Conservation (phyloP, 2,797 vertebrate species). For the Liparis tanakae region DNA sequence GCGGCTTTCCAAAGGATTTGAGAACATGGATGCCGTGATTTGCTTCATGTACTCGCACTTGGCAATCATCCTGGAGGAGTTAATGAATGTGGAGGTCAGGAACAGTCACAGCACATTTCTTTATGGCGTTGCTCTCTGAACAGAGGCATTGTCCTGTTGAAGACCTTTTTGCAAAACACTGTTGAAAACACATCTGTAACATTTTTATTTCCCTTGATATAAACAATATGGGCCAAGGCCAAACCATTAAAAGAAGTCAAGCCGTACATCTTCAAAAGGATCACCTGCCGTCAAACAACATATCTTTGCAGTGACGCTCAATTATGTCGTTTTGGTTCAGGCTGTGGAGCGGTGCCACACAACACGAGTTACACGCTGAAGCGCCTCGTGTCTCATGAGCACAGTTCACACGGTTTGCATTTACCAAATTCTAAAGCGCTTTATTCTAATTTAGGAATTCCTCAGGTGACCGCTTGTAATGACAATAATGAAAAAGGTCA, state of each 20-base stretch:
- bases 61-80: constrained; percentile 18
- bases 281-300: neutral
- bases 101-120: constrained; percentile 20
- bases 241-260: neutral
- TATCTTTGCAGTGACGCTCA: neutral
- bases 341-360: neutral
- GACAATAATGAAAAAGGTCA: neutral
- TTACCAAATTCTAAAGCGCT: neutral
- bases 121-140: constrained; percentile 5
- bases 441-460: neutral
- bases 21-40: constrained; percentile 3
- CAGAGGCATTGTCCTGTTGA: neutral
- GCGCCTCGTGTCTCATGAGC: neutral
- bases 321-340: neutral
- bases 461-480: neutral
- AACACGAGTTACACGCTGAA: neutral
- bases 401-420: neutral
- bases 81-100: constrained; percentile 23
- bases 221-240: neutral
- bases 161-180: neutral
- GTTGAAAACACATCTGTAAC: constrained; percentile 5
- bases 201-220: constrained; percentile 7
- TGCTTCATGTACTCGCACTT: neutral
- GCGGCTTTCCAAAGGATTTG: constrained; percentile 3
- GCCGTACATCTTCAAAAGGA: neutral